These are phyloP conservation scores for Biston stratarius DNA, from an alignment of 2,888 invertebrate species.

Conservation along the genomic window DNA sequence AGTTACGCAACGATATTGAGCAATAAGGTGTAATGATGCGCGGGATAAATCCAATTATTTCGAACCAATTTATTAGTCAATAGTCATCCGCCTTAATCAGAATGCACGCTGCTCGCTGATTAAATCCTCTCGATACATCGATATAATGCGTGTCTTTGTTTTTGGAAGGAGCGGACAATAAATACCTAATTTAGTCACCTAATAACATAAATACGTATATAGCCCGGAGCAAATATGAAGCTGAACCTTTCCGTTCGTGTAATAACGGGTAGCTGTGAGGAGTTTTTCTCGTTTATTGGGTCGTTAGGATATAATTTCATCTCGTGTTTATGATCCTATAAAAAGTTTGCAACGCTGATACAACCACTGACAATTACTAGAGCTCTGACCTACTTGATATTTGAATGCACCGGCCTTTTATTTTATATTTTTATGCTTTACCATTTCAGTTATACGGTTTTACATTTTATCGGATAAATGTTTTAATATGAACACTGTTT, in stretches of 20 bases:
- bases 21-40: constrained; percentile 68
- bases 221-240: constrained; percentile 60
- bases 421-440: constrained; percentile 24
- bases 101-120: constrained; percentile 31
- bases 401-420: constrained; percentile 20
- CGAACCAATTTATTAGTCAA: constrained; percentile 46
- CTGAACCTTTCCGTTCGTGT: constrained; percentile 71
- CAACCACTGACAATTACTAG: constrained; percentile 76
- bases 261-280: constrained; percentile 75
- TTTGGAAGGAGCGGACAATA: constrained; percentile 38
- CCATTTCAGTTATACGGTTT: constrained; percentile 17
- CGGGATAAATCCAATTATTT: constrained; percentile 62
- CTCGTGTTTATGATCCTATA: constrained; percentile 82
- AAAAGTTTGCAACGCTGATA: constrained; percentile 81
- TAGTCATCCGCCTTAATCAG: constrained; percentile 40
- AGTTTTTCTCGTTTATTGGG: constrained; percentile 82
- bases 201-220: constrained; percentile 64
- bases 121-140: constrained; percentile 25
- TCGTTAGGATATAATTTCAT: constrained; percentile 85
- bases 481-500: not conserved
- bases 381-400: constrained; percentile 53
- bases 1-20: constrained; percentile 63
- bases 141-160: constrained; percentile 34
- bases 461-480: constrained; percentile 2
- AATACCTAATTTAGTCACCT: constrained; percentile 53